Percentiles rank a stretch among this genome's conserved stretches.
Evolutionary conservation across 2,797 vertebrate species (phyloP).

Genomic region (Mus spretus): DNA sequence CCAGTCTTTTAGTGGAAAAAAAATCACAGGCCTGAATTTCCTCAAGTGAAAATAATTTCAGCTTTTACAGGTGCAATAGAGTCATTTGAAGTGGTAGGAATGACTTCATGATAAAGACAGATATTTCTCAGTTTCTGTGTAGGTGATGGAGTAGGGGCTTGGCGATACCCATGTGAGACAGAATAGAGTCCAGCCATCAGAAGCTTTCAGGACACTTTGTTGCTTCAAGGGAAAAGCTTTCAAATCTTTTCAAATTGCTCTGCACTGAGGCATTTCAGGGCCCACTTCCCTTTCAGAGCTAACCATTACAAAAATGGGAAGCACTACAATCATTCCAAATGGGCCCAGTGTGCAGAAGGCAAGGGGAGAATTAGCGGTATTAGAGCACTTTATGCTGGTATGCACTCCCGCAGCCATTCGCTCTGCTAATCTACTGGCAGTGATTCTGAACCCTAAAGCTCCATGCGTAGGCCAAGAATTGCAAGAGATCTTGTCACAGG

Average conservation of each 20-base stretch:
- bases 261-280: conserved; percentile 42
- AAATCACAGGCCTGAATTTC: conserved; percentile 55
- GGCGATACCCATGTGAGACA: conserved; percentile 31
- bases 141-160: neutral
- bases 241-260: conserved; percentile 69
- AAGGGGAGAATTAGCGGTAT: conserved; percentile 58
- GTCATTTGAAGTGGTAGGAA: conserved; percentile 63
- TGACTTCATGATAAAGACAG: conserved; percentile 60
- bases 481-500: neutral
- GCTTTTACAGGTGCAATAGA: conserved; percentile 53
- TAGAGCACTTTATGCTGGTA: conserved; percentile 24
- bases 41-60: conserved; percentile 75
- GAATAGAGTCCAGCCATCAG: conserved; percentile 58
- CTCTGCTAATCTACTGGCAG: conserved; percentile 32
- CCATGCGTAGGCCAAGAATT: neutral
- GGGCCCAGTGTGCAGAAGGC: conserved; percentile 34
- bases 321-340: conserved; percentile 56
- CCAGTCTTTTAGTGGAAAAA: conserved; percentile 59
- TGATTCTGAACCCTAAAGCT: conserved; percentile 36
- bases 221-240: conserved; percentile 75
- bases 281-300: conserved; percentile 70
- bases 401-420: neutral
- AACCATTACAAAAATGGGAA: conserved; percentile 67
- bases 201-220: conserved; percentile 75
- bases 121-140: conserved; percentile 29